Evolutionary conservation across 2,888 invertebrate species (phyloP).

Genomic region (Malachius bipustulatus): DNA sequence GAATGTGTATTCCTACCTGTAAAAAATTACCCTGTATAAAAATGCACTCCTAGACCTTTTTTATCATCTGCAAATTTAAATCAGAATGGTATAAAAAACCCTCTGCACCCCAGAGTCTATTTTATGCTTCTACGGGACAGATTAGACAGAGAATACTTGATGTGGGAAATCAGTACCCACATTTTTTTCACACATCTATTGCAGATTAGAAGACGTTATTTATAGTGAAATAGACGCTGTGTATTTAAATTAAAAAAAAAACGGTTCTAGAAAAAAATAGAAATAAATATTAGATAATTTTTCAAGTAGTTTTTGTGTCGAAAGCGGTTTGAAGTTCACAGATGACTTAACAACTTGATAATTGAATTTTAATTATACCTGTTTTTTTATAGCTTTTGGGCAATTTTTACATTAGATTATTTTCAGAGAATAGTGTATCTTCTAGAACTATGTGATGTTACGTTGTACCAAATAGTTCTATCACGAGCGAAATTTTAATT

Average conservation of each 20-base stretch:
- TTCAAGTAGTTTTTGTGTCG: neutral
- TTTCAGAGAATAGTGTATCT: no score
- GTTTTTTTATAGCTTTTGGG: no score
- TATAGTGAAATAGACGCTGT: conserved; percentile 15
- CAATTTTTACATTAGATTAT: no score
- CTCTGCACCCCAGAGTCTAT: conserved; percentile 23
- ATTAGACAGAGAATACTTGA: conserved; percentile 18
- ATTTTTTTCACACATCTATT: conserved; percentile 15
- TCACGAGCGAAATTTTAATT: no score
- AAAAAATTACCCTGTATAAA: conserved; percentile 19
- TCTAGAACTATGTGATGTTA: no score
- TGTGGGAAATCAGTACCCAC: conserved; percentile 26
- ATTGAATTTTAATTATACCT: conserved; percentile 1
- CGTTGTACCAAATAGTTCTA: no score
- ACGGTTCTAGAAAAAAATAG: no score
- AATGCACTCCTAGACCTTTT: conserved; percentile 26
- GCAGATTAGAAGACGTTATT: conserved; percentile 29
- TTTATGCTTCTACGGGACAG: conserved; percentile 11
- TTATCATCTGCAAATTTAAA: conserved; percentile 26
- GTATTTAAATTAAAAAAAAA: conserved; percentile 1
- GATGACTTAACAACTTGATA: conserved; percentile 1
- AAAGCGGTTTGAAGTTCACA: neutral
- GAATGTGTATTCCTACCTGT: conserved; percentile 9
- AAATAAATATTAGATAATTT: neutral
- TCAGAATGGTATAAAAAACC: conserved; percentile 25